Base-by-base conservation (phyloP, 2,888 invertebrate genomes). In the Chirona hameri region DNA sequence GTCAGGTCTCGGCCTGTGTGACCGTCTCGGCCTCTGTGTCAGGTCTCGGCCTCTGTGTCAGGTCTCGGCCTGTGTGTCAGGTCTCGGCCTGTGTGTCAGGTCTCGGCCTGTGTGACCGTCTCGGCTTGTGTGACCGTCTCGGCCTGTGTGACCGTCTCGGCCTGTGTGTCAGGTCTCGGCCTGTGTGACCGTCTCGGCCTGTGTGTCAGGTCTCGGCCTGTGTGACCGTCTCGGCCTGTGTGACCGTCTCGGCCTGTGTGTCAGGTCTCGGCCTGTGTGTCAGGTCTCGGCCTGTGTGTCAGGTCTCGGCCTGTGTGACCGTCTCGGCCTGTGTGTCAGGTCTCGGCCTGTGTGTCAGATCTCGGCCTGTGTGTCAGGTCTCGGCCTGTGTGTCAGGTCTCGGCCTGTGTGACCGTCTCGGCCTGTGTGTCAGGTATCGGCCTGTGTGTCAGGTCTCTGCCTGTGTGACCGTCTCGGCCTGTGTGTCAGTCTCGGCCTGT, bases 1-100 rank as follows among this genome's bases (percentile, higher is more conserved):
- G 14, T 2, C 88, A 95, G 92, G 90, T 98, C 87, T 93, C 94
- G 18, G 95, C n/a, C n/a, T n/a, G n/a, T n/a, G n/a, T n/a, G n/a
- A n/a, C n/a, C n/a, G n/a, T n/a, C n/a, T n/a, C n/a, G n/a, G n/a
- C n/a, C n/a, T n/a, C 39, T 39, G 39, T 39, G 39, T 39, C 39
- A 5, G 39, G 4, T 7, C 39, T 7, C 7, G 39, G 2, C 39
- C 7, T 39, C 39, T 39, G 39, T 57, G 21, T 0, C 2, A n/a
- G 21, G 57, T 57, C n/a, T 21, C 7, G 21, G 57, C n/a, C n/a
- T 57, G 57, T 21, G 21, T 57, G n/a, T 5, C 55, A n/a, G 3
- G 55, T 14, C 7, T 14, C 55, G 4, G 15, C 15, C 55, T 55
- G 55, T 18, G 4, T 39, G 39, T 7, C 39, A n/a, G 4, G 4